phyloP scores from a whole-genome alignment of 2,797 vertebrate genomes.

The Bovichtus variegatus region DNA sequence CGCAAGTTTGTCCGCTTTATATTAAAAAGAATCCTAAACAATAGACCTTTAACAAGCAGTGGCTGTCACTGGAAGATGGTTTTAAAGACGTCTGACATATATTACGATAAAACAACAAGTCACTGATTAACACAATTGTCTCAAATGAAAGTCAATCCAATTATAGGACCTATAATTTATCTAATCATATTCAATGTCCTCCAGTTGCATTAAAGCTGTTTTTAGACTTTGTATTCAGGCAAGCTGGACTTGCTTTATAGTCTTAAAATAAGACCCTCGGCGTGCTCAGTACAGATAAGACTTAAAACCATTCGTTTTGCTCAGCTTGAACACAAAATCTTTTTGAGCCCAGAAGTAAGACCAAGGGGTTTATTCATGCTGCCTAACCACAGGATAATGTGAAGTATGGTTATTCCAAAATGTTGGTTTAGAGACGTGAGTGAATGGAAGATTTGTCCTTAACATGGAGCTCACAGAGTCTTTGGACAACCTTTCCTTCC shows the following conservation, averaged over 20 bases:
- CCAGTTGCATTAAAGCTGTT: background rate
- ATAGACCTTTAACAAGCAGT: background rate
- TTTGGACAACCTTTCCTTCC: conserved; percentile 94
- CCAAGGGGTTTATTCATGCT: background rate
- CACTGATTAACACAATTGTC: background rate
- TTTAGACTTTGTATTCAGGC: background rate
- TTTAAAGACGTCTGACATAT: background rate
- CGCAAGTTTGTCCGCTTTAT: background rate
- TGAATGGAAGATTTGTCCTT: conserved; percentile 47
- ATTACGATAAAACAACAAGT: background rate
- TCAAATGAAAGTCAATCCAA: background rate
- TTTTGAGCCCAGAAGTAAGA: background rate
- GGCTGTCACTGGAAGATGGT: background rate
- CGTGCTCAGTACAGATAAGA: background rate
- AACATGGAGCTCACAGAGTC: conserved; percentile 89
- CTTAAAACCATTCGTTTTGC: background rate
- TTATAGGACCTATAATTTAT: background rate
- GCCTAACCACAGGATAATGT: background rate
- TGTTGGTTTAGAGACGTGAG: background rate
- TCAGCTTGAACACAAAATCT: background rate
- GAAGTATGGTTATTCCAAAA: background rate
- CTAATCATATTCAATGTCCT: background rate
- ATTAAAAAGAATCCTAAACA: background rate
- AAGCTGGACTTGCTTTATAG: background rate
- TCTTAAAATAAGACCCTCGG: background rate